Percentiles rank a stretch among this genome's conserved stretches.
phyloP scores from a whole-genome alignment of 2,888 invertebrate species.

The Orthosia gracilis region DNA sequence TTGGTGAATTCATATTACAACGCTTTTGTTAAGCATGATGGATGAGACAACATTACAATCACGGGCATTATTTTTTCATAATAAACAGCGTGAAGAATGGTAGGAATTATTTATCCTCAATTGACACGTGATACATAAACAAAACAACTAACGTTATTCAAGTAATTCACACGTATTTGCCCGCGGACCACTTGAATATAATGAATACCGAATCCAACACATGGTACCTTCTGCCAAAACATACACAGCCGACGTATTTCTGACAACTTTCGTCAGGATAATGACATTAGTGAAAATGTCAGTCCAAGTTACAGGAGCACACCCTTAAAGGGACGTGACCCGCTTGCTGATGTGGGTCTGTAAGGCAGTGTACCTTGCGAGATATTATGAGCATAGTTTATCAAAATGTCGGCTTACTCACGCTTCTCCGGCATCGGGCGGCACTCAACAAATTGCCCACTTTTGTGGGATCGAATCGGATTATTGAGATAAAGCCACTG shows the following conservation, averaged over 20 bases:
- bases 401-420: slow-evolving; percentile 81
- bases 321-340: slow-evolving; percentile 70
- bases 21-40: slow-evolving; percentile 7
- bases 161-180: slow-evolving; percentile 27
- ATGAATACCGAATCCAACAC: slow-evolving; percentile 36
- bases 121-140: background rate
- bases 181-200: slow-evolving; percentile 11
- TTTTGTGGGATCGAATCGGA: slow-evolving; percentile 76
- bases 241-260: slow-evolving; percentile 32
- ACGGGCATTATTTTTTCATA: slow-evolving; percentile 7
- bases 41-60: slow-evolving; percentile 13
- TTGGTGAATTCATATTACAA: slow-evolving; percentile 31
- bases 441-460: slow-evolving; percentile 83
- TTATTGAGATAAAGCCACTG: slow-evolving; percentile 74
- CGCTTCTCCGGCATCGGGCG: slow-evolving; percentile 75
- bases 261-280: slow-evolving; percentile 78
- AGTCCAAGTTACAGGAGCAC: slow-evolving; percentile 79
- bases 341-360: slow-evolving; percentile 61
- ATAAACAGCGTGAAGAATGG: background rate
- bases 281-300: slow-evolving; percentile 85
- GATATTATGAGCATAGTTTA: slow-evolving; percentile 85
- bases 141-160: slow-evolving; percentile 12
- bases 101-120: slow-evolving; percentile 16
- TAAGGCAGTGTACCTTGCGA: slow-evolving; percentile 66
- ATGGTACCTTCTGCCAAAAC: slow-evolving; percentile 31